Evolutionary conservation across 1,140 invertebrate genomes (phyloP).

Genomic region (Caenorhabditis elegans): WBcel235 BX284603.4:6791001-6791500

Average conservation of each 20-base stretch:
- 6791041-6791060: neutral
- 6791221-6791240: constrained; percentile 62
- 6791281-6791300: constrained; percentile 59
- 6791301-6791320: constrained; percentile 59
- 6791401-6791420: constrained; percentile 56
- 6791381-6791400: constrained; percentile 59
- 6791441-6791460: constrained; percentile 57
- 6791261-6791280: constrained; percentile 65
- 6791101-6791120: constrained; percentile 33
- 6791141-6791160: neutral
- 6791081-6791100: constrained; percentile 37
- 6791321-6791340: constrained; percentile 60
- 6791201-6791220: constrained; percentile 56
- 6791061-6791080: constrained; percentile 11
- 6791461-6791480: constrained; percentile 58
- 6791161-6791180: constrained; percentile 35
- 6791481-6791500: constrained; percentile 61
- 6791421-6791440: constrained; percentile 61
- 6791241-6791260: constrained; percentile 65
- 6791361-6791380: constrained; percentile 57
- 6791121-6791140: constrained; percentile 50
- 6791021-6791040: constrained; percentile 24
- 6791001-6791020: constrained; percentile 34
- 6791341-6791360: constrained; percentile 59
- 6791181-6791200: constrained; percentile 56